Evolutionary conservation across 2,888 invertebrate genomes (phyloP), one percentile per base, ranked within the genome.

Genomic region (Acronicta leporina): DNA sequence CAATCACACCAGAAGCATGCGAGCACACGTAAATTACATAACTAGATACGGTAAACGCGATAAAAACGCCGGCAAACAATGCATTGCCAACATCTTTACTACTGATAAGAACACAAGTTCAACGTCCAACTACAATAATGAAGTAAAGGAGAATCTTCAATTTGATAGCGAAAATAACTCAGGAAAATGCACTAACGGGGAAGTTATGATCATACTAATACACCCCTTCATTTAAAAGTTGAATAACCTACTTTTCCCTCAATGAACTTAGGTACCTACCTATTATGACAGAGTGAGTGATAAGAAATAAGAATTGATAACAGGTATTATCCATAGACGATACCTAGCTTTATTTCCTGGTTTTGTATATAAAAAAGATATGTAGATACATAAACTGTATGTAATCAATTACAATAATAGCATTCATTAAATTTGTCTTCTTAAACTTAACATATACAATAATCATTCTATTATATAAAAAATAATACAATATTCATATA

Each of bases 51-150:
- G 20, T 20, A n/a, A n/a, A 20, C 38, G 15, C 43, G 47, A 45
- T 47, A 51, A 60, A 45, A 64, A 57, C 27, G 43, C 54, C 55
- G 48, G 38, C 38, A 35, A 49, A 49, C 63, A 33, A 33, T 33
- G 33, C 33, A 10, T 63, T 49, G 13, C 20, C 43, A 45, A 49
- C 43, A 51, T 48, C 51, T 59, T 58, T 51, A 55, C 50, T 46
- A 63, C 63, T 73, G 80, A 75, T 81, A 81, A 65, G 51, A 48
- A 33, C 35, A 30, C 38, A 53, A 77, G 83, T 81, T 81, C 83
- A 82, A 77, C 75, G 80, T 81, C 72, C 77, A 81, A 73, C 44
- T 13, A 15, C 20, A 20, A 11, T 38, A 11, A 35, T 46, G 40
- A 68, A 20, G 20, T 20, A 20, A 20, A 20, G 4, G 4, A 20